A percentile compares a stretch with the other conserved stretches of the same genome.
Conservation (phyloP, 2,888 invertebrate species). For the Catocala nupta region DNA sequence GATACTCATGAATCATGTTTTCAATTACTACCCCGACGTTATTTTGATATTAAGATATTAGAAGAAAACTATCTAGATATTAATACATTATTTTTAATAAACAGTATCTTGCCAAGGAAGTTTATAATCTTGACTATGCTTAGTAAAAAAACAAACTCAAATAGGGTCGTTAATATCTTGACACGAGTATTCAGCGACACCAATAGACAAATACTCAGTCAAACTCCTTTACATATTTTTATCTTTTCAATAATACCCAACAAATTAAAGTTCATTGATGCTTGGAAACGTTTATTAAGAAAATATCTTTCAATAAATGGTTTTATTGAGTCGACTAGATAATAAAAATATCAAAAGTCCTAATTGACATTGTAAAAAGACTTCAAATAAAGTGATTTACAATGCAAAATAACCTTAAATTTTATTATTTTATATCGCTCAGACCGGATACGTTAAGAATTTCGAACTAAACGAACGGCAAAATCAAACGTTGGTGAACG, state of each 20-base stretch:
- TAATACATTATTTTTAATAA: neutral
- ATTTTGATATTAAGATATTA: conserved; percentile 46
- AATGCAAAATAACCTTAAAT: conserved; percentile 31
- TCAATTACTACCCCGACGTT: conserved; percentile 39
- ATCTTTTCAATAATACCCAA: too few species aligned
- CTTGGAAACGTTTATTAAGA: conserved; percentile 1
- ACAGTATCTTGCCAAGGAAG: neutral
- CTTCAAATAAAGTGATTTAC: conserved; percentile 45
- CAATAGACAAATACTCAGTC: too few species aligned
- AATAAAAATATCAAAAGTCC: conserved; percentile 28
- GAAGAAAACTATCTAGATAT: conserved; percentile 8
- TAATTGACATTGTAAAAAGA: conserved; percentile 40
- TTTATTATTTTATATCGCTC: conserved; percentile 40
- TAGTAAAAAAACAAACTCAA: too few species aligned
- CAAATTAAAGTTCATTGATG: neutral
- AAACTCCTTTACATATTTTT: too few species aligned
- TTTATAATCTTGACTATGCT: too few species aligned
- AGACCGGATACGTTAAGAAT: conserved; percentile 27
- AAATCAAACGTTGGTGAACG: conserved; percentile 30
- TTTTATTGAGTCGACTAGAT: conserved; percentile 14
- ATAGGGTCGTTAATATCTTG: too few species aligned
- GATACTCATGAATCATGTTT: conserved; percentile 43
- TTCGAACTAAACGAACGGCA: conserved; percentile 21
- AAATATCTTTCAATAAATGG: conserved; percentile 1
- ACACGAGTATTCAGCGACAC: too few species aligned